Base-by-base conservation (phyloP, 1,140 invertebrate species). In the Drosophila tropicalis region DNA sequence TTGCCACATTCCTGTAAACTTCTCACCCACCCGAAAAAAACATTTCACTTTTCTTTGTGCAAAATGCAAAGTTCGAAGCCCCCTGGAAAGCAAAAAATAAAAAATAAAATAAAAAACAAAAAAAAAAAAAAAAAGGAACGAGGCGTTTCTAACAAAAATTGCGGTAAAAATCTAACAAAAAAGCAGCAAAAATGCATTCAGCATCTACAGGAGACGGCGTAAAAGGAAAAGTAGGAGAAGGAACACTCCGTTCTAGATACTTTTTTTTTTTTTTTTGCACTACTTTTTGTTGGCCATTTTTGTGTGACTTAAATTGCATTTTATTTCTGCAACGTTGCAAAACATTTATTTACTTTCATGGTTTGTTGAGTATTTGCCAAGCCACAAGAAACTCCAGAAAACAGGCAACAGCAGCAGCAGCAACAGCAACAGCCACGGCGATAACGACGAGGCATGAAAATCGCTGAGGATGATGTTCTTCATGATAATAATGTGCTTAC, bases 271-370 rank as follows among this genome's bases (percentile, higher is more conserved):
- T 69, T 64, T 66, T 67, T 67, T 62, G 36, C 17, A 19, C 36
- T 55, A 29, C 19, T 51, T 60, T 70, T 62, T 72, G 67, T 67
- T 65, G 39, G 82, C 79, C 83, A 86, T 82, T 86, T 86, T 80
- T 83, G 80, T 89, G 85, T 73, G 85, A 89, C 85, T 89, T 89
- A 89, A 89, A 89, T 89, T 89, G 84, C 84, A 89, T 89, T 89
- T 89, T 89, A 89, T 89, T 89, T 86, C 84, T 84, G 84, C 84
- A 89, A 89, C 84, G 84, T 89, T 89, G 84, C 84, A 89, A 86
- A 86, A 89, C 84, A 87, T 89, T 89, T 89, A 89, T 89, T 89
- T 89, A 89, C 84, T 89, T 89, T 89, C 84, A 89, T 89, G 84
- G 85, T 89, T 89, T 90, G 84, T 89, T 89, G 84, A 89, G 84